Base-by-base conservation (phyloP, 2,888 invertebrate genomes). In the Biston betularia region DNA sequence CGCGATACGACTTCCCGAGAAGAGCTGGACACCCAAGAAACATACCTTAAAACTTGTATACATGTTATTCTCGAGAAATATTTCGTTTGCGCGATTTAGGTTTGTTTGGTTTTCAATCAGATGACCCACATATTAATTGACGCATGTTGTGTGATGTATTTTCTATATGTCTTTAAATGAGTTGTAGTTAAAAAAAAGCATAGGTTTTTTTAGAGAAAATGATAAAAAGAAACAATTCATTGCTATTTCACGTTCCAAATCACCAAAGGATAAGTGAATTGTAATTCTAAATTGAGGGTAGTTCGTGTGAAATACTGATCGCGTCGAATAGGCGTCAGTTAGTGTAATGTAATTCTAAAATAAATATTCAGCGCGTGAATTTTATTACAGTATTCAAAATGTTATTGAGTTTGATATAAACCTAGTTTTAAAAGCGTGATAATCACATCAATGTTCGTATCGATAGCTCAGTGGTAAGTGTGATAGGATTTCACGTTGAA, bases 1-100 rank as follows among this genome's bases (percentile, higher is more conserved):
- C 80, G 79, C 77, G 57, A 80, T 78, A 76, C 74, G 84, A 82
- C 81, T 88, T 75, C 81, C 91, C 89, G 90, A 83, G 90, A 79
- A 90, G 90, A 89, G 77, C 83, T 59, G 74, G 91, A 92, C 90
- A 89, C 85, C 90, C 86, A 45, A 49, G 7, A n/a, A 0, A 9
- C 0, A 0, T 7, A 0, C 0, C 0, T 10, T n/a, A 42, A 4
- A 56, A 48, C 38, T 50, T n/a, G 40, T 73, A 76, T 61, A 67
- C 71, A 15, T 2, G 55, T 38, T 6, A 0, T 2, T 1, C 0
- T 9, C 7, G 0, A 0, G 3, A 24, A 80, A 81, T 80, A 55
- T 38, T 45, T 54, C 60, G 14, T 73, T 73, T 82, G 66, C 85
- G 89, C 71, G 84, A 80, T 82, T 66, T 62, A 85, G 74, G 58